phyloP scores from a whole-genome alignment of 2,888 invertebrate genomes.

The Marronus borbonicus region DNA sequence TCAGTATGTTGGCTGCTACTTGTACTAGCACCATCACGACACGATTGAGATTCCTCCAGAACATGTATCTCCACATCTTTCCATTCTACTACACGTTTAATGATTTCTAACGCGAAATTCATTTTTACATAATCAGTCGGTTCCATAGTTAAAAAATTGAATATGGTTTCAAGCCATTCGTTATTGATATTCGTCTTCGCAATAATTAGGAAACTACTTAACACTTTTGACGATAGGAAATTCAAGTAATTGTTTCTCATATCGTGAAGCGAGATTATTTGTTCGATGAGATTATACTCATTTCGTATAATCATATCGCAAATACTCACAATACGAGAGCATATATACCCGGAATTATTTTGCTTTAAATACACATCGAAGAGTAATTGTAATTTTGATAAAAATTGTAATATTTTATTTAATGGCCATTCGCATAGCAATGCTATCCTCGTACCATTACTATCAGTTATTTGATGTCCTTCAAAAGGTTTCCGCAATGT shows the following conservation, averaged over 20 bases:
- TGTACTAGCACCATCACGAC: constrained; percentile 63
- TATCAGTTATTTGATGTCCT: constrained; percentile 72
- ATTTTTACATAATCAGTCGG: constrained; percentile 81
- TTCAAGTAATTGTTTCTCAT: constrained; percentile 86
- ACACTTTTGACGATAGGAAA: constrained; percentile 84
- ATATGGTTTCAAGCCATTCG: constrained; percentile 85
- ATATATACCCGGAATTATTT: constrained; percentile 86
- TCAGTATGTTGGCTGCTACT: constrained; percentile 59
- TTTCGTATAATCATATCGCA: constrained; percentile 86
- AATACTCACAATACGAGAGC: constrained; percentile 84
- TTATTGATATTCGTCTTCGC: constrained; percentile 87
- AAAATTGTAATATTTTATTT: constrained; percentile 82
- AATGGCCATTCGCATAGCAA: constrained; percentile 77
- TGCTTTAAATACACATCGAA: constrained; percentile 90
- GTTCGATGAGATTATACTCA: constrained; percentile 87
- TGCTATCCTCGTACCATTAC: constrained; percentile 71
- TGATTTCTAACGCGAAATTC: constrained; percentile 87
- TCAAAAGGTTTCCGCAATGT: constrained; percentile 82
- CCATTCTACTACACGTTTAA: constrained; percentile 91
- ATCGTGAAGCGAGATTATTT: constrained; percentile 85
- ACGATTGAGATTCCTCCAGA: constrained; percentile 76
- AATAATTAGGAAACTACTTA: constrained; percentile 88
- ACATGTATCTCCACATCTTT: constrained; percentile 88
- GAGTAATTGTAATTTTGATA: constrained; percentile 87
- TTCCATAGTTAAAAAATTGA: constrained; percentile 80